Percentiles rank a stretch among this genome's conserved stretches.
These are phyloP conservation scores for Dryomyza anilis DNA, from an alignment of 2,888 invertebrate species.

Conservation along the genomic window DNA sequence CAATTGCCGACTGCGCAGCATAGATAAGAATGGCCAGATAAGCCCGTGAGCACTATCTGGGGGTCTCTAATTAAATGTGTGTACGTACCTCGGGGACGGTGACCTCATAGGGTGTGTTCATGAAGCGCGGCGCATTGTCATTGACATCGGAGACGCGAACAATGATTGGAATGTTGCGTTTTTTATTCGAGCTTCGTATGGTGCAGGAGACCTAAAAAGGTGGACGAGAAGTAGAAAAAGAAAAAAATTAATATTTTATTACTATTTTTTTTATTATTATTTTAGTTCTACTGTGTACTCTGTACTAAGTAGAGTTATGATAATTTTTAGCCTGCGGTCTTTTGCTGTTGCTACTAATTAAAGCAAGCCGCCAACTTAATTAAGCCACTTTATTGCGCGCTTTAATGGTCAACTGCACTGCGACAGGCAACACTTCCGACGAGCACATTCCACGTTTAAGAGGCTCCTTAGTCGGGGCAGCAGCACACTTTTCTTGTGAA, in stretches of 20 bases:
- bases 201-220: slow-evolving; percentile 76
- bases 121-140: slow-evolving; percentile 85
- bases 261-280: too few species aligned
- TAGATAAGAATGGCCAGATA: slow-evolving; percentile 6
- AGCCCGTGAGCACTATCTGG: neutral
- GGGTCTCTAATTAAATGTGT: neutral
- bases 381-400: neutral
- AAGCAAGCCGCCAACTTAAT: too few species aligned
- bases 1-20: neutral
- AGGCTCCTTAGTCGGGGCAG: neutral
- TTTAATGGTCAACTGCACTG: neutral
- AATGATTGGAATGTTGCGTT: slow-evolving; percentile 85
- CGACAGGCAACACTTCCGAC: too few species aligned
- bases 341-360: too few species aligned
- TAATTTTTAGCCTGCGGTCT: too few species aligned
- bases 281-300: too few species aligned
- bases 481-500: too few species aligned
- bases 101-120: slow-evolving; percentile 82
- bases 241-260: neutral
- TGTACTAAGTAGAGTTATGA: too few species aligned
- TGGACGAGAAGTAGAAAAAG: neutral
- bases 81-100: slow-evolving; percentile 81
- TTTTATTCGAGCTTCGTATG: slow-evolving; percentile 77
- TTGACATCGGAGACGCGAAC: slow-evolving; percentile 89
- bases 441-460: neutral